phyloP scores from a whole-genome alignment of 1,140 invertebrate species.

The Zophobas morio region DNA sequence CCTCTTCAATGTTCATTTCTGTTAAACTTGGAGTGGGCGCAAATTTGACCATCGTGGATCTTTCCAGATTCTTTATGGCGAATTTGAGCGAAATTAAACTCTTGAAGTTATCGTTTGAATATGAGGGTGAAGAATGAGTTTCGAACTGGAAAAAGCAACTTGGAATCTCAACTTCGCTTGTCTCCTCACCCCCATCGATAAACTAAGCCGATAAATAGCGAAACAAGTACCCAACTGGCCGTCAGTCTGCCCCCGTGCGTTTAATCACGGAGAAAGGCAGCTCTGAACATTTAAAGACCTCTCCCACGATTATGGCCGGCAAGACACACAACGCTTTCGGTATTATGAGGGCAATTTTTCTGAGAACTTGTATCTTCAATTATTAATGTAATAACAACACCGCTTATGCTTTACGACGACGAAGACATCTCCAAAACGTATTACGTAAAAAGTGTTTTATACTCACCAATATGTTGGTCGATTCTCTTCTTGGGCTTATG shows the following conservation, averaged over 20 bases:
- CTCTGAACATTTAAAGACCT: neutral
- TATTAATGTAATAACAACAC: conserved; percentile 19
- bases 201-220: too few relatives aligned
- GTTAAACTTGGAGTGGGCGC: too few relatives aligned
- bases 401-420: conserved; percentile 16
- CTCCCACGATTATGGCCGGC: neutral
- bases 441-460: neutral
- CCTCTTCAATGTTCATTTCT: too few relatives aligned
- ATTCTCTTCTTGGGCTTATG: conserved; percentile 89
- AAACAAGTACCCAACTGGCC: neutral
- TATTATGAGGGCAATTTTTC: conserved; percentile 12
- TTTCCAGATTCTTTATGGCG: too few relatives aligned
- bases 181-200: too few relatives aligned
- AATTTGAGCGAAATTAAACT: too few relatives aligned
- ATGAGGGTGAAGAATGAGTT: too few relatives aligned
- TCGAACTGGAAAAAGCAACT: too few relatives aligned
- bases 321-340: neutral
- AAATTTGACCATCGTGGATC: too few relatives aligned
- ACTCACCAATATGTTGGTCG: conserved; percentile 85
- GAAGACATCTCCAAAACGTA: neutral
- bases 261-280: neutral
- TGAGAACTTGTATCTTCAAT: neutral
- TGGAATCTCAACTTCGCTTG: too few relatives aligned
- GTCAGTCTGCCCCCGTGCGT: neutral
- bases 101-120: too few relatives aligned